Evolutionary conservation across 1,140 invertebrate genomes (phyloP).

Genomic region (Drosophila micromelanica): DNA sequence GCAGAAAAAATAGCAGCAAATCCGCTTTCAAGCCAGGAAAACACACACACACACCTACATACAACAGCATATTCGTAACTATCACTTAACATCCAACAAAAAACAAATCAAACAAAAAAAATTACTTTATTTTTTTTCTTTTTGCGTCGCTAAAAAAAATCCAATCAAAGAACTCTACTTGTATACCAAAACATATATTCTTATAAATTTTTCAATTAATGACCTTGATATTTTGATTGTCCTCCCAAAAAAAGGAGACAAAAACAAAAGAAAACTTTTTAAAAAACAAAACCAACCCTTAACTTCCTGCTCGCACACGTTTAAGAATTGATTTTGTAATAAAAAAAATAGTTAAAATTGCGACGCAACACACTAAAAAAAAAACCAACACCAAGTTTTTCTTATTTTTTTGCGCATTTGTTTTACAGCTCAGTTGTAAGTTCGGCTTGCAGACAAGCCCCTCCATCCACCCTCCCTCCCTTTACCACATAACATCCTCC

Average conservation of each 20-base stretch:
- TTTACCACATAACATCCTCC: background rate
- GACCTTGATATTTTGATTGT: background rate
- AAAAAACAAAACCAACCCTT: background rate
- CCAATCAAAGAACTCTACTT: background rate
- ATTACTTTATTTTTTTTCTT: background rate
- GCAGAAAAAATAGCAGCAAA: background rate
- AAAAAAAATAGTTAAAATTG: slow-evolving; percentile 27
- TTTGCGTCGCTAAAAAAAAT: slow-evolving; percentile 12
- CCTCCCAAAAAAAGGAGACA: background rate
- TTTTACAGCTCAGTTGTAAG: slow-evolving; percentile 14
- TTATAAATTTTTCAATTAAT: slow-evolving; percentile 1
- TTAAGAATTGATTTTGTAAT: slow-evolving; percentile 24
- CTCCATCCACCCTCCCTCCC: background rate
- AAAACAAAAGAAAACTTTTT: background rate
- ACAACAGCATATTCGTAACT: background rate
- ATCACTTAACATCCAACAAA: no score
- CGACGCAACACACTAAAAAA: slow-evolving; percentile 35
- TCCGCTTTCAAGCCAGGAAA: background rate
- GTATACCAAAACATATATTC: slow-evolving; percentile 3
- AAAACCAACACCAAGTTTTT: slow-evolving; percentile 2
- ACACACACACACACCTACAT: background rate
- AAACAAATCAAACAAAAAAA: background rate
- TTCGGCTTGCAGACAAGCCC: background rate
- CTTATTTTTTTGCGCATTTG: slow-evolving; percentile 7
- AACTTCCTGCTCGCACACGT: slow-evolving; percentile 11